Evolutionary conservation across 1,140 invertebrate genomes (phyloP), one percentile per base, ranked within the genome.

Genomic region (Drepana arcuata): DNA sequence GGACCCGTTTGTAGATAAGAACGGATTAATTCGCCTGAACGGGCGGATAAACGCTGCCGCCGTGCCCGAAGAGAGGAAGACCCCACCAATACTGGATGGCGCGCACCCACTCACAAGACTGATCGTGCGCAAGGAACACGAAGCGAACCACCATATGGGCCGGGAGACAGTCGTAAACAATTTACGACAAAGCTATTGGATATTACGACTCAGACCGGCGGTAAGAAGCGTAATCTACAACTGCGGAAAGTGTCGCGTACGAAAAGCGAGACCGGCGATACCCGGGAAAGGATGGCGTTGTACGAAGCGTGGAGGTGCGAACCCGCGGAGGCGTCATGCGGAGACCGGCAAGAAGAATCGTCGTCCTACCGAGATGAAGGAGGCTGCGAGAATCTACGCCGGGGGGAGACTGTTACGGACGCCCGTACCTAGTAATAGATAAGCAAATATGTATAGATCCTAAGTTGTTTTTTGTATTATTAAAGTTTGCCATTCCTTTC

Each of bases 241-340:
- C 18, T 21, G 18, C 18, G 9, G 4, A 21, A 21, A 4, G 4
- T 21, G 18, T 21, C 18, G 18, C 18, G 9, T 21, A 9, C 18
- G 4, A 21, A 4, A 9, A 21, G 18, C 18, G 4, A 21, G 9
- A 9, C 18, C 18, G 18, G 18, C 18, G 18, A 21, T 21, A 4
- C 18, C 18, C 4, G 18, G 4, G 18, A 21, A 4, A 5, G 18
- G 18, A 21, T 42, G 40, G 49, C 5, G 25, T 48, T 7, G 63
- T 74, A 2, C 35, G 66, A 26, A 51, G 54, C 2, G 71, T 48
- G 1, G 49, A 56, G 25, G 28, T 74, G 2, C 30, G 21, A n/a
- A 74, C 69, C 4, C 39, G 26, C 16, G 47, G 34, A 21, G 65
- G 70, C 6, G 34, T 37, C 2, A 34, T 57, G 7, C 25, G 41